Conservation (phyloP, 2,888 invertebrate genomes). For the Spilosoma lubricipeda region DNA sequence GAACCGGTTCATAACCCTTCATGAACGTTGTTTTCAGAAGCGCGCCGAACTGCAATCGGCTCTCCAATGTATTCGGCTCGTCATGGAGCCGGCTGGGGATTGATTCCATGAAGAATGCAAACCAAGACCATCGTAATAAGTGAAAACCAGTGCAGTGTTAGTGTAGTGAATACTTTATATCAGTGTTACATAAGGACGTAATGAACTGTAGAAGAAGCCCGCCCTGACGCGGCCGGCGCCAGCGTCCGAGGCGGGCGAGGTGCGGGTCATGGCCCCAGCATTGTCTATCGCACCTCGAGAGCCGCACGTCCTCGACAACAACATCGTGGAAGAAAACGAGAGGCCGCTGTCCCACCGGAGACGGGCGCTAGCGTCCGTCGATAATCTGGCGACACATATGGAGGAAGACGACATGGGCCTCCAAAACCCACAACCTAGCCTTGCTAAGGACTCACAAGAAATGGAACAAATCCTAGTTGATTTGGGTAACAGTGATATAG, state of each 20-base stretch:
- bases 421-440: conserved; percentile 84
- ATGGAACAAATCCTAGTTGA: conserved; percentile 89
- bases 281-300: conserved; percentile 90
- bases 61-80: conserved; percentile 59
- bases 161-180: conserved; percentile 66
- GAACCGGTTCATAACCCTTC: conserved; percentile 74
- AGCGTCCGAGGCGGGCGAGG: conserved; percentile 75
- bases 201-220: conserved; percentile 73
- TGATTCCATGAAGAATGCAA: conserved; percentile 64
- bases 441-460: conserved; percentile 87
- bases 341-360: conserved; percentile 65
- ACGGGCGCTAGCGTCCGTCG: conserved; percentile 83
- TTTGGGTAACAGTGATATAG: conserved; percentile 86
- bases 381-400: conserved; percentile 85
- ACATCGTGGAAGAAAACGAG: conserved; percentile 63
- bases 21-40: conserved; percentile 81
- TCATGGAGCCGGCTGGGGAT: conserved; percentile 78
- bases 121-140: conserved; percentile 54
- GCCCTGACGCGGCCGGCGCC: conserved; percentile 77
- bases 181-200: conserved; percentile 78
- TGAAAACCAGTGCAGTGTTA: conserved; percentile 67
- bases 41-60: conserved; percentile 69
- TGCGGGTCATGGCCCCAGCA: conserved; percentile 97
- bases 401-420: conserved; percentile 87
- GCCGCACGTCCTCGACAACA: conserved; percentile 66